phyloP scores from a whole-genome alignment of 2,113 vertebrate species.

The Lycocorax pyrrhopterus region DNA sequence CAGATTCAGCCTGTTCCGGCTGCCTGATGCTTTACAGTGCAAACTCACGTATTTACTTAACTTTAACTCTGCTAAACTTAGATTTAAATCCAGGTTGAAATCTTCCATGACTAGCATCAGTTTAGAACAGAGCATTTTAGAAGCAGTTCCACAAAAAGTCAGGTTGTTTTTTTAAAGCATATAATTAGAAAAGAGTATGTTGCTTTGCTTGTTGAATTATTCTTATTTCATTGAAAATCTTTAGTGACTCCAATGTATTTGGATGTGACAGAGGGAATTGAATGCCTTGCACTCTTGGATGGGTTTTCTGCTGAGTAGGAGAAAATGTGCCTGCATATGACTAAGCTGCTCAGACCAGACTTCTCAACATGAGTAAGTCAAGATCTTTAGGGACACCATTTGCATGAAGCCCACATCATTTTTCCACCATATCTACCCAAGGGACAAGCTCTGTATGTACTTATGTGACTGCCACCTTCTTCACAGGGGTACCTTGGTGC shows the following conservation, averaged over 20 bases:
- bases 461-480: accelerated
- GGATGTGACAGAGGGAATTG: not conserved
- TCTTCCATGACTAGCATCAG: not conserved
- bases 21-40: not conserved
- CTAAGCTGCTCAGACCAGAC: not conserved
- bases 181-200: not conserved
- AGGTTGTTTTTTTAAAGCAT: too few species aligned
- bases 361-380: not conserved
- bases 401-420: not conserved
- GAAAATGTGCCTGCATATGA: not conserved
- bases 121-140: not conserved
- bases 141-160: not conserved
- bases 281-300: not conserved
- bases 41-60: not conserved
- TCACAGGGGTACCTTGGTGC: accelerated
- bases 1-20: not conserved
- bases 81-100: not conserved
- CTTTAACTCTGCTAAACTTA: not conserved
- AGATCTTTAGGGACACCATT: not conserved
- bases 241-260: not conserved
- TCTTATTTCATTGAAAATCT: not conserved
- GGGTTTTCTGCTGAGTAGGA: not conserved
- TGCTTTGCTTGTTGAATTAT: not conserved
- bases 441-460: not conserved
- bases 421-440: not conserved